Evolutionary conservation across 2,797 vertebrate species (phyloP).

Genomic region (Dryobates pubescens): DNA sequence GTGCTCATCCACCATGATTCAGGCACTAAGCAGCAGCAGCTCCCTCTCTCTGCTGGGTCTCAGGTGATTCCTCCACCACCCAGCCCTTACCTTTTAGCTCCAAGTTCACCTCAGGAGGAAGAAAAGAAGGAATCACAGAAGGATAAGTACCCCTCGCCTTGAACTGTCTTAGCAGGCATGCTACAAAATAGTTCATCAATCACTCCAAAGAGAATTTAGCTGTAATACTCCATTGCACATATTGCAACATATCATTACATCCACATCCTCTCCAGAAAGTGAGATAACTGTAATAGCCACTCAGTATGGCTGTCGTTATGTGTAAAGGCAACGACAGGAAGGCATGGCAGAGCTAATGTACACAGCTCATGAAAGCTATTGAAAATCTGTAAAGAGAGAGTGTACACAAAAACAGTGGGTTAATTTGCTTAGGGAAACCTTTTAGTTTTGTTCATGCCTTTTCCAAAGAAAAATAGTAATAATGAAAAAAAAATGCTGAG

Average conservation of each 20-base stretch:
- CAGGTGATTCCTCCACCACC: neutral
- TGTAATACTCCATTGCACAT: slow-evolving; percentile 57
- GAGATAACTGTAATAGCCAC: slow-evolving; percentile 50
- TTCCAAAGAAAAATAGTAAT: slow-evolving; percentile 20
- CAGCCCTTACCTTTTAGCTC: neutral
- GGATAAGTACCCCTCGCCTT: slow-evolving; percentile 1
- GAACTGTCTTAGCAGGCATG: neutral
- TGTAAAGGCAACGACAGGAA: slow-evolving; percentile 4
- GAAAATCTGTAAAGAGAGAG: slow-evolving; percentile 35
- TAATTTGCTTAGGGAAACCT: slow-evolving; percentile 25
- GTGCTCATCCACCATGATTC: neutral
- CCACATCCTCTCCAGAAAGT: slow-evolving; percentile 54
- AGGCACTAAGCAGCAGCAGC: neutral
- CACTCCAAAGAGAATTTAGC: slow-evolving; percentile 45
- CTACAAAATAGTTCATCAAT: slow-evolving; percentile 44
- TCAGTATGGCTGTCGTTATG: slow-evolving; percentile 37
- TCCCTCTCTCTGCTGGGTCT: neutral
- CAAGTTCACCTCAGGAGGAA: neutral
- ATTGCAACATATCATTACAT: slow-evolving; percentile 64
- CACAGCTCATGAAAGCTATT: slow-evolving; percentile 32
- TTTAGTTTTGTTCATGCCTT: neutral
- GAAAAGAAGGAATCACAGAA: slow-evolving; percentile 17
- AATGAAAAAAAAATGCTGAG: neutral
- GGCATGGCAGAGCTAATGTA: slow-evolving; percentile 36
- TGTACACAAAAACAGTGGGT: slow-evolving; percentile 29